Conservation (phyloP, 2,797 vertebrate genomes). For the Propithecus perrieri region DNA sequence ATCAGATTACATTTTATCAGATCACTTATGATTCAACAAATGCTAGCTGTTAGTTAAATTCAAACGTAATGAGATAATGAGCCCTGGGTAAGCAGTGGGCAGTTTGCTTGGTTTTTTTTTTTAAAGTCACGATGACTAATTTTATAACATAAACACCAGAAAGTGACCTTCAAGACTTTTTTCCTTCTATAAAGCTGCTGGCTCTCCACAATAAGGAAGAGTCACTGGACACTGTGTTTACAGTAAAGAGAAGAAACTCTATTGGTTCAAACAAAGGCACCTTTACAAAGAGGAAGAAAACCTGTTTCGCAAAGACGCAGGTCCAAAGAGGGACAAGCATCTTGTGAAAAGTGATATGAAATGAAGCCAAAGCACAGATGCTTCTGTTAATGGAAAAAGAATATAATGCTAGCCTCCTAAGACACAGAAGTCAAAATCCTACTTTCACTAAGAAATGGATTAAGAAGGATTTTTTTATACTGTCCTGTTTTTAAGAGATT, state of each 20-base stretch:
- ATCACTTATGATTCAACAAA: slow-evolving; percentile 66
- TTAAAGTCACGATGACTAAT: background rate
- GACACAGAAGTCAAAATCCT: background rate
- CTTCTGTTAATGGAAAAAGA: background rate
- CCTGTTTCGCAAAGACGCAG: slow-evolving; percentile 24
- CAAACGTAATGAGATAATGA: background rate
- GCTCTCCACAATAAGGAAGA: slow-evolving; percentile 50
- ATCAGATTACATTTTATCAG: slow-evolving; percentile 72
- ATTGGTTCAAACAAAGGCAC: slow-evolving; percentile 65
- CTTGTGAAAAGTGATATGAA: background rate
- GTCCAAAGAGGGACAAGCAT: background rate
- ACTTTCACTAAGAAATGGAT: background rate
- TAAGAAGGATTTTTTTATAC: background rate
- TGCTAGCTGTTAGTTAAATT: background rate
- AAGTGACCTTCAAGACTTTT: slow-evolving; percentile 66
- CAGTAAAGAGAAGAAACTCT: slow-evolving; percentile 18
- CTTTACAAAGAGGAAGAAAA: slow-evolving; percentile 63
- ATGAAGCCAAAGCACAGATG: background rate
- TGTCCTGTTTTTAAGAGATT: background rate
- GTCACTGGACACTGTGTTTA: slow-evolving; percentile 71
- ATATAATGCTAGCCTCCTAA: background rate
- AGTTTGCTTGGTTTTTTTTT: background rate
- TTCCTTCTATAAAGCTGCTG: slow-evolving; percentile 32
- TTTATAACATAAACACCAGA: slow-evolving; percentile 46
- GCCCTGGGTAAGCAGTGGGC: background rate